Evolutionary conservation across 2,888 invertebrate species (phyloP).

Genomic region (Mythimna albipuncta): DNA sequence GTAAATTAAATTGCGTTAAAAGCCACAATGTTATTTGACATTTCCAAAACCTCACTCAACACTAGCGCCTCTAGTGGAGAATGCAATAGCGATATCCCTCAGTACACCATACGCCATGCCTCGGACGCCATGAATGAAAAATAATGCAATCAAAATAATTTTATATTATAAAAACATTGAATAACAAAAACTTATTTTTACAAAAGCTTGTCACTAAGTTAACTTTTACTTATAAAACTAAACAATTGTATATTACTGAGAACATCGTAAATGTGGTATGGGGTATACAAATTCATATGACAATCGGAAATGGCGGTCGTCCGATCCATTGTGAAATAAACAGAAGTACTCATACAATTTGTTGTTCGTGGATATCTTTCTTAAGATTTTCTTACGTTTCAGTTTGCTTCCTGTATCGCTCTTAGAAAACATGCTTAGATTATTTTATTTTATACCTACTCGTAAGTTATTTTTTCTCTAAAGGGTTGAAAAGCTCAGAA

Average conservation of each 20-base stretch:
- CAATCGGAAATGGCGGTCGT: constrained; percentile 42
- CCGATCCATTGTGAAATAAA: constrained; percentile 49
- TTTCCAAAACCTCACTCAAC: too few species aligned
- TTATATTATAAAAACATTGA: neutral
- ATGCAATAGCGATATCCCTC: too few species aligned
- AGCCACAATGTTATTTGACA: too few species aligned
- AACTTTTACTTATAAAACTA: constrained; percentile 26
- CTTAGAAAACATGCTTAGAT: too few species aligned
- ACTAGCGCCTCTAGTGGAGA: too few species aligned
- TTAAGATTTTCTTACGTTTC: constrained; percentile 15
- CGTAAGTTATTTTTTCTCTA: too few species aligned
- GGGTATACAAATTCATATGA: constrained; percentile 44
- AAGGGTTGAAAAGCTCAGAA: too few species aligned
- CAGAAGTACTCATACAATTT: constrained; percentile 47
- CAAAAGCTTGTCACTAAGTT: constrained; percentile 9
- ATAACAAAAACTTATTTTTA: neutral
- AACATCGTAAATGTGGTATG: constrained; percentile 47
- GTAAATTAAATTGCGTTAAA: too few species aligned
- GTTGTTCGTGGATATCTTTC: constrained; percentile 22
- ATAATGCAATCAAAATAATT: too few species aligned
- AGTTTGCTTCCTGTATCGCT: constrained; percentile 23
- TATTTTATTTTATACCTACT: neutral
- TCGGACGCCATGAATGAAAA: too few species aligned
- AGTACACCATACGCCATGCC: too few species aligned
- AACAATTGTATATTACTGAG: constrained; percentile 42